Evolutionary conservation across 2,888 invertebrate species (phyloP).

Genomic region (Ennomos fuscantarius): DNA sequence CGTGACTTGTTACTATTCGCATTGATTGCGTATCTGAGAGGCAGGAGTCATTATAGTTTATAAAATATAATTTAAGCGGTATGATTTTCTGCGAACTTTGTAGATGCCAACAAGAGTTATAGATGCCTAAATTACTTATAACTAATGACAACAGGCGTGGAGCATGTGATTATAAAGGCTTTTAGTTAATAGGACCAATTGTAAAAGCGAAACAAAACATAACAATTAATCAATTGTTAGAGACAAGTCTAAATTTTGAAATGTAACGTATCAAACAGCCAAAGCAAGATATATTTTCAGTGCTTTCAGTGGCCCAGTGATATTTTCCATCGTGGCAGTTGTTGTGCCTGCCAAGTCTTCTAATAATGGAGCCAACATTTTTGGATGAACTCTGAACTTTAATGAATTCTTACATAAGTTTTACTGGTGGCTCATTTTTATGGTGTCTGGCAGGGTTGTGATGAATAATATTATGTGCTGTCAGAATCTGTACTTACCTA

Average conservation of each 20-base stretch:
- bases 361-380: constrained; percentile 66
- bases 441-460: neutral
- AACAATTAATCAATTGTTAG: constrained; percentile 6
- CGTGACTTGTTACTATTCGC: constrained; percentile 44
- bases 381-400: constrained; percentile 69
- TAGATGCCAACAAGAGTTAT: constrained; percentile 37
- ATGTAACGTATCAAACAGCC: constrained; percentile 8
- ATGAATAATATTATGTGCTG: neutral
- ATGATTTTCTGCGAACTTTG: constrained; percentile 41
- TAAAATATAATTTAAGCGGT: constrained; percentile 37
- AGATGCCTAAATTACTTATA: constrained; percentile 22
- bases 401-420: constrained; percentile 10
- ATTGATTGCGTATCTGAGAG: constrained; percentile 34
- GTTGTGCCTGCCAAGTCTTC: constrained; percentile 68
- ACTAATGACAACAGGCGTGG: constrained; percentile 46
- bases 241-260: constrained; percentile 4
- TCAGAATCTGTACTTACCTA: neutral
- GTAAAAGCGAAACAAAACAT: constrained; percentile 10
- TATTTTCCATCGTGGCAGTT: constrained; percentile 65
- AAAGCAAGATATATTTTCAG: constrained; percentile 47
- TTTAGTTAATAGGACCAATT: constrained; percentile 43
- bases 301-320: constrained; percentile 73
- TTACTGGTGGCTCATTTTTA: neutral
- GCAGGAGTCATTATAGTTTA: constrained; percentile 19
- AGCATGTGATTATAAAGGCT: constrained; percentile 47